Conservation (phyloP, 1,140 invertebrate species). For the Charaxes varanes region DNA sequence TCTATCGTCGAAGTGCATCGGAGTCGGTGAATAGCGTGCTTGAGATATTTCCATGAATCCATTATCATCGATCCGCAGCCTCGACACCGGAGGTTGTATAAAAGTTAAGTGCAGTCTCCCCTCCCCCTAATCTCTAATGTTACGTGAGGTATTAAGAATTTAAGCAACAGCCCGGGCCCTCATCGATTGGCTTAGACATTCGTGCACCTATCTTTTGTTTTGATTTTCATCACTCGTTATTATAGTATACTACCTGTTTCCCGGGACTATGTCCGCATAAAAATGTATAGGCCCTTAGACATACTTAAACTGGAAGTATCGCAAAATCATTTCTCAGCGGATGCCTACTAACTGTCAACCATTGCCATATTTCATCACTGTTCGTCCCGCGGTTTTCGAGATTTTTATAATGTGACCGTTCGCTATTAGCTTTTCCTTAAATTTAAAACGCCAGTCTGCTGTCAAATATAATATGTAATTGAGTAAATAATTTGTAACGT, state of each 20-base stretch:
- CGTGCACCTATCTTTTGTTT: conserved; percentile 6
- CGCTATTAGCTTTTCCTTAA: too few species aligned
- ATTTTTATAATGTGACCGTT: neutral
- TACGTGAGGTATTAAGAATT: conserved; percentile 70
- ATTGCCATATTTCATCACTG: neutral
- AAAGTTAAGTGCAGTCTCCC: conserved; percentile 54
- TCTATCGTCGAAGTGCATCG: conserved; percentile 12
- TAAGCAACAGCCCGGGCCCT: conserved; percentile 40
- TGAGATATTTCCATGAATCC: conserved; percentile 17
- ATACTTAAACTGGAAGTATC: neutral
- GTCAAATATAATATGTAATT: too few species aligned
- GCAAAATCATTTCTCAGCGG: too few species aligned
- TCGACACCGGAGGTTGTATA: conserved; percentile 39
- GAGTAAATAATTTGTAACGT: too few species aligned
- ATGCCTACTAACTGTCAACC: too few species aligned
- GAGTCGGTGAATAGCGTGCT: conserved; percentile 9
- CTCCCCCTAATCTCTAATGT: conserved; percentile 54
- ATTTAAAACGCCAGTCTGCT: too few species aligned
- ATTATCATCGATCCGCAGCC: conserved; percentile 34
- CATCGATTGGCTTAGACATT: conserved; percentile 38
- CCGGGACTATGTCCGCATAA: too few species aligned
- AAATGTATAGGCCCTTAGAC: too few species aligned
- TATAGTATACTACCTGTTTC: too few species aligned
- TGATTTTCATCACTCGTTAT: too few species aligned
- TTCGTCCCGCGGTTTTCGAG: too few species aligned